Evolutionary conservation across 1,140 invertebrate species (phyloP).

Genomic region (Drosophila cardini): DNA sequence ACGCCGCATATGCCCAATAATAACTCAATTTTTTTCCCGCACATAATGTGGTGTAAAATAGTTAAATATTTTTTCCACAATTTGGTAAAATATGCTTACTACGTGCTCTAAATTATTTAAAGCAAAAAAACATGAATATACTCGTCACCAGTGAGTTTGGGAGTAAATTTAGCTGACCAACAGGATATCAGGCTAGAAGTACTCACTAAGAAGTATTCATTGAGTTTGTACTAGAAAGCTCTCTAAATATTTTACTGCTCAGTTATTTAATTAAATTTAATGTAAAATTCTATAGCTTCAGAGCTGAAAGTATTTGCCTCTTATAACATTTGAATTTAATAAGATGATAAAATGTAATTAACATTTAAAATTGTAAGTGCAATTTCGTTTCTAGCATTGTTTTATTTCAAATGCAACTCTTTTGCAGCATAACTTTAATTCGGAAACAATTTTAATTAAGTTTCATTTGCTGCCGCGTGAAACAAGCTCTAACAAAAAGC

Average conservation of each 20-base stretch:
- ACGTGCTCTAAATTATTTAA: background rate
- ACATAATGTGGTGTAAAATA: constrained; percentile 22
- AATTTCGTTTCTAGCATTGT: background rate
- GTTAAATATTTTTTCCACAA: constrained; percentile 31
- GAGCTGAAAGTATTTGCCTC: background rate
- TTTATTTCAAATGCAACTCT: constrained; percentile 6
- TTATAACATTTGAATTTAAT: background rate
- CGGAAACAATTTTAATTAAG: constrained; percentile 32
- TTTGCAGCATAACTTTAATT: constrained; percentile 7
- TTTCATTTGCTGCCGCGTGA: background rate
- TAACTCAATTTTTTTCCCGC: constrained; percentile 27
- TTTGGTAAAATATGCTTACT: constrained; percentile 30
- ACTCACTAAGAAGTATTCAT: no score
- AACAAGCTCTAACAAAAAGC: constrained; percentile 3
- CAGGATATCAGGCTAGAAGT: no score
- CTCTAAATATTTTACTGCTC: no score
- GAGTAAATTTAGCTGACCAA: no score
- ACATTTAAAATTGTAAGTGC: background rate
- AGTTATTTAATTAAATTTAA: no score
- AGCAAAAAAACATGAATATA: background rate
- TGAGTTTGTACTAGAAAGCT: no score
- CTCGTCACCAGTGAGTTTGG: no score
- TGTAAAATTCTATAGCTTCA: background rate
- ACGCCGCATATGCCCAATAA: constrained; percentile 2
- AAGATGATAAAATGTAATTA: background rate